phyloP scores from a whole-genome alignment of 2,888 invertebrate genomes.

The Agriopis aurantiaria region DNA sequence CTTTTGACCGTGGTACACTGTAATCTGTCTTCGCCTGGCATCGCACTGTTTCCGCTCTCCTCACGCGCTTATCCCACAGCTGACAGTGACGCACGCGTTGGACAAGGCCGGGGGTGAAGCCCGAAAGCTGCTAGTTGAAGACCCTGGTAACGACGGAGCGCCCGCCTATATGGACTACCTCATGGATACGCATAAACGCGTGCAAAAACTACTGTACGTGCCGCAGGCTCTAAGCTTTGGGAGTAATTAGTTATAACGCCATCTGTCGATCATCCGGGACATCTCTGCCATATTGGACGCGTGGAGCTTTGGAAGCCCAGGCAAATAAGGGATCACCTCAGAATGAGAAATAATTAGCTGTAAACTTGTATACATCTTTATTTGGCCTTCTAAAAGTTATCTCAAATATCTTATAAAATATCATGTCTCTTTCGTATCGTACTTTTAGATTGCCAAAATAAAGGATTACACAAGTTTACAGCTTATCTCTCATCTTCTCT shows the following conservation, averaged over 20 bases:
- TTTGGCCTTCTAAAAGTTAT: no score
- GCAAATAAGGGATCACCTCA: no score
- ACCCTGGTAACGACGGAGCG: slow-evolving; percentile 92
- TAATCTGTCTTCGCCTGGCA: neutral
- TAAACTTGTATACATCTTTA: no score
- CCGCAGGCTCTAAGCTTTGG: neutral
- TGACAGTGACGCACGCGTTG: slow-evolving; percentile 64
- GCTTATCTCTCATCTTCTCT: no score
- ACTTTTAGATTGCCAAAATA: no score
- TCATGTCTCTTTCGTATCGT: no score
- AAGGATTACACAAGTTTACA: no score
- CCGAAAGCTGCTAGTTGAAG: slow-evolving; percentile 96
- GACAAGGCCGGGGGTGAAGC: slow-evolving; percentile 90
- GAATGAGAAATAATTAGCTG: no score
- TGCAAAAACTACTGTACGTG: slow-evolving; percentile 82
- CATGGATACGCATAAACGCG: slow-evolving; percentile 98
- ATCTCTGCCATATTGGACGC: neutral
- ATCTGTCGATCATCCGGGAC: slow-evolving; percentile 7
- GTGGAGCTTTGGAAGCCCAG: neutral
- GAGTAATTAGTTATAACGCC: slow-evolving; percentile 10
- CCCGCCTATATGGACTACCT: slow-evolving; percentile 97
- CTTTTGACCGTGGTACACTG: neutral
- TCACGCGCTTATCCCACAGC: slow-evolving; percentile 52
- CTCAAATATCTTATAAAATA: no score
- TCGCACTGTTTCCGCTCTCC: slow-evolving; percentile 17